Base-by-base conservation (phyloP, 1,140 invertebrate species). In the Pseudoatta argentina region DNA sequence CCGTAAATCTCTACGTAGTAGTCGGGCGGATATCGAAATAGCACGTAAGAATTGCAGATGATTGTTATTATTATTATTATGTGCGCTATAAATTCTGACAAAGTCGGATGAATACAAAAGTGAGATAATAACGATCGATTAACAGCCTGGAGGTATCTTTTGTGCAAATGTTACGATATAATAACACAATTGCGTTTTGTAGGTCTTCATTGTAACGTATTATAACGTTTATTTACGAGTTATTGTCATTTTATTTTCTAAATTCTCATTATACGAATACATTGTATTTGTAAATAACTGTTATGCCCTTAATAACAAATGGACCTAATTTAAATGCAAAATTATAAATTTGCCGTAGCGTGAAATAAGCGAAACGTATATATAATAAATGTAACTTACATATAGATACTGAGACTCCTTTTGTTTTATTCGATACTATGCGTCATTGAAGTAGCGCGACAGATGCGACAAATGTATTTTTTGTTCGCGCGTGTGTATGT, bases 391-490 rank as follows among this genome's bases (percentile, higher is more conserved):
- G 55, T 34, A 75, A 83, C 53, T 48, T 75, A 39, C 7, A 75
- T 21, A 75, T 39, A 66, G 39, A 63, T 51, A 16, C 39, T 48
- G 69, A 72, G 21, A 24, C 1, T 79, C 27, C 27, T 83, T 61
- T 83, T 83, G 24, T 83, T 73, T 75, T 73, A 51, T 61, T 83
- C 69, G 69, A 75, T 61, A 48, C 39, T 61, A 51, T 27, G 44
- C 69, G 69, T 73, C 21, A 83, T 83, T 83, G 55, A 83, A 39
- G 48, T 16, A 30, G 55, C 55, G 18, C 57, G 44, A 63, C 79
- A 83, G 55, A 83, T 82, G 66, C 34, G 21, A 73, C 24, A 63
- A 73, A 75, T 75, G 39, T 75, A 34, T 63, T 83, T 83, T 83
- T 83, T 82, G 34, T 48, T 24, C 79, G 67, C 27, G 48, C 61